These are phyloP conservation scores for Augochlora pura DNA, from an alignment of 1,140 invertebrate genomes.

Conservation along the genomic window DNA sequence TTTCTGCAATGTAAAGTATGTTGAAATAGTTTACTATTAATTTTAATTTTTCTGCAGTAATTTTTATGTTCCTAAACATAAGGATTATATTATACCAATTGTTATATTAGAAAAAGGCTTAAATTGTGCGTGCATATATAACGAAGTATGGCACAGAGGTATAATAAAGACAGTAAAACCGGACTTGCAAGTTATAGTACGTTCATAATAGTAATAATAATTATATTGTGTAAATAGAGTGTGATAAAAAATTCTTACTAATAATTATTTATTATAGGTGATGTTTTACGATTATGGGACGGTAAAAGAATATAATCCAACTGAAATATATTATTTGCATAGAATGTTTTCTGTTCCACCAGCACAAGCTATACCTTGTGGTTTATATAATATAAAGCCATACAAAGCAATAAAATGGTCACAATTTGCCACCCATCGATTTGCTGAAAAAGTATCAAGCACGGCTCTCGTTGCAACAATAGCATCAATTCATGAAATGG, in stretches of 20 bases:
- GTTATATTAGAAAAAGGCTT: conserved; percentile 69
- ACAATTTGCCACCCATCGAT: conserved; percentile 39
- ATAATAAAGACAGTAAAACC: conserved; percentile 69
- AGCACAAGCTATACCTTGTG: conserved; percentile 75
- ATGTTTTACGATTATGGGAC: conserved; percentile 77
- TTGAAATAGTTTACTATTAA: conserved; percentile 2
- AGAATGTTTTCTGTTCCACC: conserved; percentile 68
- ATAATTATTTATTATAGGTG: conserved; percentile 63
- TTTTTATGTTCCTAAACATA: conserved; percentile 63
- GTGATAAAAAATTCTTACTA: conserved; percentile 4
- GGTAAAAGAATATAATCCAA: conserved; percentile 61
- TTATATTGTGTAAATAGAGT: conserved; percentile 16
- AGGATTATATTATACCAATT: conserved; percentile 64
- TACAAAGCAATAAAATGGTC: conserved; percentile 58
- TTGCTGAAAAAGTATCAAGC: conserved; percentile 43
- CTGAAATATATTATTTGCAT: conserved; percentile 69
- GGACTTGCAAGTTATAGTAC: conserved; percentile 63
- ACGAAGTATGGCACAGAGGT: conserved; percentile 72
- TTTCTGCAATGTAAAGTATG: conserved; percentile 11
- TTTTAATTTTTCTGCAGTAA: conserved; percentile 58
- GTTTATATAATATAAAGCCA: conserved; percentile 69
- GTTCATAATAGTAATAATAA: conserved; percentile 27
- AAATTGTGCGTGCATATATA: conserved; percentile 71
- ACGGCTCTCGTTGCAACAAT: conserved; percentile 60
- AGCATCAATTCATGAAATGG: conserved; percentile 46